Percentiles rank a stretch among this genome's conserved stretches.
phyloP scores from a whole-genome alignment of 1,140 invertebrate genomes.

The Panulirus ornatus region DNA sequence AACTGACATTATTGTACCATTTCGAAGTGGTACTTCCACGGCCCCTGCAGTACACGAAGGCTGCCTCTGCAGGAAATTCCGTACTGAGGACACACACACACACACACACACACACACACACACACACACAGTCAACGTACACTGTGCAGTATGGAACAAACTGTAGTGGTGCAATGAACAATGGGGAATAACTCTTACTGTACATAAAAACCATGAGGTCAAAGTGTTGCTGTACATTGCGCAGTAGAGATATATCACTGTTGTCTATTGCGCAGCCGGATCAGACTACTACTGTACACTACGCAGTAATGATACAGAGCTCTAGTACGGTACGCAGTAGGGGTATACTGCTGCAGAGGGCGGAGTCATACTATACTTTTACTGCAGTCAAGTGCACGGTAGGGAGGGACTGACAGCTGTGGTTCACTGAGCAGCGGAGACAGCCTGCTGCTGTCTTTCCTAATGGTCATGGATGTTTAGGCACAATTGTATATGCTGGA shows the following conservation, averaged over 20 bases:
- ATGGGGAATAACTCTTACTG: not conserved
- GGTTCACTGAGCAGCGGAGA: not conserved
- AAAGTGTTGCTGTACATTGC: not conserved
- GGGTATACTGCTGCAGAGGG: not conserved
- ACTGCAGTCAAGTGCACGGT: not conserved
- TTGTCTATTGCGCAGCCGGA: not conserved
- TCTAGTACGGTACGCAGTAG: not conserved
- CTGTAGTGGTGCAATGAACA: not conserved
- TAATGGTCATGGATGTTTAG: constrained; percentile 28
- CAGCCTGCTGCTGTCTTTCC: constrained; percentile 16
- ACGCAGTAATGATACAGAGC: not conserved
- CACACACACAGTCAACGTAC: too few relatives aligned
- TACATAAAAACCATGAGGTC: not conserved
- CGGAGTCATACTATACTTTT: not conserved
- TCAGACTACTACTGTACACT: not conserved
- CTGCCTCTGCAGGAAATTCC: too few relatives aligned
- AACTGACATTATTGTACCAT: not conserved
- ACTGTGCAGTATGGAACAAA: too few relatives aligned
- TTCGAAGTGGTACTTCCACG: not conserved
- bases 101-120: too few relatives aligned
- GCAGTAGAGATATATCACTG: not conserved
- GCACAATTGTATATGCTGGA: constrained; percentile 35
- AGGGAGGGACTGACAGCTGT: not conserved
- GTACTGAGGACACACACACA: too few relatives aligned
- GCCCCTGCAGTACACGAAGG: not conserved